Conservation (phyloP, 2,888 invertebrate genomes). For the Athrips mouffetella region DNA sequence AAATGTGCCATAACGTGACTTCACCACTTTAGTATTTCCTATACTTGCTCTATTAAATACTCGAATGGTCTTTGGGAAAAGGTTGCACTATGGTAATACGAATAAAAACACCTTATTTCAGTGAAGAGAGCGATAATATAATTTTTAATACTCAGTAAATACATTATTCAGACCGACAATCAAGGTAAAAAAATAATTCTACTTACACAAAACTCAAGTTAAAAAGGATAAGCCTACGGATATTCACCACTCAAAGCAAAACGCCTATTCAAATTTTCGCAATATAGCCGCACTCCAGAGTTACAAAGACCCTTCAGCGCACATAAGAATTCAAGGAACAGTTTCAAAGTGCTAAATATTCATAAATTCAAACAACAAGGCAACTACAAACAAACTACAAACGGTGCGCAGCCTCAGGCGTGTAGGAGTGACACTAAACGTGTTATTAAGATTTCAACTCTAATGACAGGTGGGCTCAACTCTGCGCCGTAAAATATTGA, state of each 20-base stretch:
- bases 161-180: too few species aligned
- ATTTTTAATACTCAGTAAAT: too few species aligned
- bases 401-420: slow-evolving; percentile 28
- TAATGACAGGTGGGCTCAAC: slow-evolving; percentile 37
- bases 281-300: slow-evolving; percentile 26
- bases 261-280: slow-evolving; percentile 30
- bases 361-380: slow-evolving; percentile 36
- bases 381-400: slow-evolving; percentile 29
- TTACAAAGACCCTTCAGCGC: slow-evolving; percentile 30
- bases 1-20: too few species aligned
- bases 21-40: too few species aligned
- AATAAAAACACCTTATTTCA: too few species aligned
- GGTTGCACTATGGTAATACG: too few species aligned
- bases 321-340: slow-evolving; percentile 37
- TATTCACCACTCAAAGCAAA: neutral
- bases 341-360: slow-evolving; percentile 40
- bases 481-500: slow-evolving; percentile 29
- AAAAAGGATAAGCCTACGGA: too few species aligned
- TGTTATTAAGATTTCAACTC: slow-evolving; percentile 56
- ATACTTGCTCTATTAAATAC: too few species aligned
- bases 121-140: too few species aligned
- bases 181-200: too few species aligned
- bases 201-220: too few species aligned
- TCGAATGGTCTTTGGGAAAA: too few species aligned
- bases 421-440: slow-evolving; percentile 44